Percentiles rank a stretch among this genome's conserved stretches.
Evolutionary conservation across 2,888 invertebrate species (phyloP).

Genomic region (Heliconius aoede): DNA sequence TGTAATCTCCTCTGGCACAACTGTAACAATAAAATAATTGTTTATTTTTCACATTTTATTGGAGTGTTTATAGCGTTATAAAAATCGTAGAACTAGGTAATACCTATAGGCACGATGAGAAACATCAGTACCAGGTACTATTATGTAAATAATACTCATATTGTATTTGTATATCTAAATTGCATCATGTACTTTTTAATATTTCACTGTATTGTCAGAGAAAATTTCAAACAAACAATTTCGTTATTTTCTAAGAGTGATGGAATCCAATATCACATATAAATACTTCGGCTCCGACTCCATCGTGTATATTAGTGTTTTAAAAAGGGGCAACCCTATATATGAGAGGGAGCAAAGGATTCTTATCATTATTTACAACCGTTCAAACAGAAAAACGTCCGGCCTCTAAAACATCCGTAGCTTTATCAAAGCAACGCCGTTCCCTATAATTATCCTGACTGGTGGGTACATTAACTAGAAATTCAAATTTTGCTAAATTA

Average conservation of each 20-base stretch:
- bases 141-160: too few species aligned
- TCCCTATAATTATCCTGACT: slow-evolving; percentile 30
- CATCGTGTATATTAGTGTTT: neutral
- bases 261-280: neutral
- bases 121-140: neutral
- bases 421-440: slow-evolving; percentile 11
- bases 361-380: slow-evolving; percentile 25
- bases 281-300: too few species aligned
- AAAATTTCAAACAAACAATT: neutral
- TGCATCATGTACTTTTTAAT: neutral
- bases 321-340: neutral
- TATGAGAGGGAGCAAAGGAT: neutral
- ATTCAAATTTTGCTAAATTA: slow-evolving; percentile 33
- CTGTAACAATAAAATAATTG: slow-evolving; percentile 81
- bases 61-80: neutral
- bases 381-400: slow-evolving; percentile 10
- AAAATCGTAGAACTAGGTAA: neutral
- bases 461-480: slow-evolving; percentile 26
- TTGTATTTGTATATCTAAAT: neutral
- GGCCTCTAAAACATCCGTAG: neutral
- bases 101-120: neutral
- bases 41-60: neutral
- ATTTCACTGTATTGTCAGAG: neutral
- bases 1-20: slow-evolving; percentile 89
- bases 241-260: neutral